Conservation (phyloP, 2,113 vertebrate species). For the Atrichornis clamosus region DNA sequence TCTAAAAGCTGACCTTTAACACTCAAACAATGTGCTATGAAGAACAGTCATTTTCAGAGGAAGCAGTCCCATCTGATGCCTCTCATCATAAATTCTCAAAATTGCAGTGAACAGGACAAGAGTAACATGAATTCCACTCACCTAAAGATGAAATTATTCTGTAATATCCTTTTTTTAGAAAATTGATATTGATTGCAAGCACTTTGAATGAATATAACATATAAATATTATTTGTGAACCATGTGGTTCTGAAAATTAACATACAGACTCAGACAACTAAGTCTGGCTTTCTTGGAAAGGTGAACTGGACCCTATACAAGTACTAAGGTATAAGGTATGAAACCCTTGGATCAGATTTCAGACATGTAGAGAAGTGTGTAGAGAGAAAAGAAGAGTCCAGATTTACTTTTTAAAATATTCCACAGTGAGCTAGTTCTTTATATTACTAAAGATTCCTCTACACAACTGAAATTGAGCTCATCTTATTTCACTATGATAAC, state of each 20-base stretch:
- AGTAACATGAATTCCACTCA: neutral
- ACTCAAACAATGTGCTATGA: neutral
- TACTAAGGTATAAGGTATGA: neutral
- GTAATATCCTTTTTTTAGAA: neutral
- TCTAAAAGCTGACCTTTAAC: conserved; percentile 17
- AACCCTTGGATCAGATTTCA: neutral
- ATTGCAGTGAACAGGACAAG: neutral
- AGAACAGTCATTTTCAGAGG: neutral
- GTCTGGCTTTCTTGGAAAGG: neutral
- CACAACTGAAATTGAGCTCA: neutral
- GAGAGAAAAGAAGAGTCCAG: neutral
- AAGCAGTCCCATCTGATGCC: neutral
- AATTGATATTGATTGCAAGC: neutral
- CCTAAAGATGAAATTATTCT: neutral
- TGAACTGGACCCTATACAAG: neutral
- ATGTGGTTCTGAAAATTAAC: neutral
- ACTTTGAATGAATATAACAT: neutral
- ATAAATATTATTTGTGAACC: neutral
- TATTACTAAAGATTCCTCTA: neutral
- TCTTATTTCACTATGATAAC: neutral
- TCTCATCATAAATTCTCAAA: neutral
- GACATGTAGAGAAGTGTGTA: neutral
- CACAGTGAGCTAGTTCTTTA: neutral
- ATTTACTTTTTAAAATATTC: neutral
- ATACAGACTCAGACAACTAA: neutral